Evolutionary conservation across 2,888 invertebrate genomes (phyloP).

Genomic region (Stratiomys singularior): DNA sequence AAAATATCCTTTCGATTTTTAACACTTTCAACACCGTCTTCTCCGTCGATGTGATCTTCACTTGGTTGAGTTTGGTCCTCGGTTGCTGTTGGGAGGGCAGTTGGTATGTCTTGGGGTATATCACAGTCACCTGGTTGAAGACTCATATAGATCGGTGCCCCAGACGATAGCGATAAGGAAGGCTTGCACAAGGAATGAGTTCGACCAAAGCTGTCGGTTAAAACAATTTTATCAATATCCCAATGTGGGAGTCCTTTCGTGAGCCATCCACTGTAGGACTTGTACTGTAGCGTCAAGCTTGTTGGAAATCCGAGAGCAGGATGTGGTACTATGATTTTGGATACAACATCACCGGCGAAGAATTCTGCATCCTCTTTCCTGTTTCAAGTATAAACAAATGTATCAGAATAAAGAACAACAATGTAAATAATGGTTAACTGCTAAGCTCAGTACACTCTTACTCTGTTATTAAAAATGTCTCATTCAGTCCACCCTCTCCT

Average conservation of each 20-base stretch:
- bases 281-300: conserved; percentile 81
- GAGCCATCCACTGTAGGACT: conserved; percentile 91
- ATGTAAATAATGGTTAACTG: too few species aligned
- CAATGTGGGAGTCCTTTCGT: conserved; percentile 83
- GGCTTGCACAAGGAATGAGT: conserved; percentile 85
- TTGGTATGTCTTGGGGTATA: conserved; percentile 68
- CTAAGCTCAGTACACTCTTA: conserved; percentile 62
- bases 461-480: conserved; percentile 89
- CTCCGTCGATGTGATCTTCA: conserved; percentile 51
- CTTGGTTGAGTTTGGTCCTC: conserved; percentile 56
- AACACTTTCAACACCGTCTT: conserved; percentile 59
- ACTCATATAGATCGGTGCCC: conserved; percentile 76
- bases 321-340: conserved; percentile 88
- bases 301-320: conserved; percentile 82
- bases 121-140: conserved; percentile 83
- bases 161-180: conserved; percentile 78
- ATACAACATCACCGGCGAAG: conserved; percentile 77
- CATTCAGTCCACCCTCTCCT: conserved; percentile 83
- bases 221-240: conserved; percentile 82
- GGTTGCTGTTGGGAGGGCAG: conserved; percentile 51
- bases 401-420: too few species aligned
- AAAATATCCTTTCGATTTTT: conserved; percentile 64
- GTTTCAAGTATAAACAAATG: too few species aligned
- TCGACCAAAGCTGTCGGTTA: conserved; percentile 87
- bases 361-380: conserved; percentile 84